Base-by-base conservation (phyloP, 2,888 invertebrate species). In the Ceriagrion tenellum region DNA sequence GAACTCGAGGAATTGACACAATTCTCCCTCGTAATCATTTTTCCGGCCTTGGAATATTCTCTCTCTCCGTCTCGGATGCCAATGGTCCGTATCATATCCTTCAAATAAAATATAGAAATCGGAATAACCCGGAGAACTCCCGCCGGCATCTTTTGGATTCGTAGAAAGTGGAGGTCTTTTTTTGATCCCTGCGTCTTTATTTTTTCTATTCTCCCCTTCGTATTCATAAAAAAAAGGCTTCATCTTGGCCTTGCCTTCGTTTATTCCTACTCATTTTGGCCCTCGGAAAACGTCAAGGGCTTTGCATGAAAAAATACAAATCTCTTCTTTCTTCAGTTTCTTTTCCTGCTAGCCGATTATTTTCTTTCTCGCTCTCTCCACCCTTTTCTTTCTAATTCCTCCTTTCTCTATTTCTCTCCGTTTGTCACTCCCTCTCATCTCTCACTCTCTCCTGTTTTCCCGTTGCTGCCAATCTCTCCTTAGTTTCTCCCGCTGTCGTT, bases 161-260 rank as follows among this genome's bases (percentile, higher is more conserved):
- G 69, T 26, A n/a, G 69, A n/a, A 69, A n/a, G 69, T 30, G 74
- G 35, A 26, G 74, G 6, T 10, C 30, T 10, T 69, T n/a, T 16
- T 26, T 30, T 0, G 8, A 4, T 20, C 69, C 69, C n/a, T 4
- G 69, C 26, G 26, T 69, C 26, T 1, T 10, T 20, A n/a, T n/a
- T n/a, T 69, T 26, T 69, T 16, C 35, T 16, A 3, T 30, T 35
- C n/a, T 26, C 69, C 69, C 69, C n/a, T n/a, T 35, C 30, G 81
- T 35, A 81, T 81, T 81, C 81, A 81, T 81, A 81, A 81, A 81
- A 81, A 81, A 35, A 35, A 35, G 69, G 81, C 81, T 30, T 35
- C 35, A 35, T 81, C 81, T 81, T 81, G 81, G 81, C 81, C 12
- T 6, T 35, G 1, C 35, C 13, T 16, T 81, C 35, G 81, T 81